Evolutionary conservation across 30 jellyfish, hydroid and myxozoan species (phyloP), one percentile per base, ranked within the genome.

Genomic region (Mastigias papua): DNA sequence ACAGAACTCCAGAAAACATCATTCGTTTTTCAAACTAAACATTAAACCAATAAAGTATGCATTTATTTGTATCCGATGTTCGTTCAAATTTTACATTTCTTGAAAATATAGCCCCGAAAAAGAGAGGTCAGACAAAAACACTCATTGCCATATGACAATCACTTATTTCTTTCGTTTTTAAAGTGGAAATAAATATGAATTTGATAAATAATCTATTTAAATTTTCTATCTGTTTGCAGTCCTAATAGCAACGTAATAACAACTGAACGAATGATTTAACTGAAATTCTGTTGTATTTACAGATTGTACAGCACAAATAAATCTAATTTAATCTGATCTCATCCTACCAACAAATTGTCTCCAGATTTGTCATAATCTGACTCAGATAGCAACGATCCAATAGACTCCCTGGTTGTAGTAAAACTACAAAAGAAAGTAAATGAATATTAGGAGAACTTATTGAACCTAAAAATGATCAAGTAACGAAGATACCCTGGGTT

Each of bases 311-410:
- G 21, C 17, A 21, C 67, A 58, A 25, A 15, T 63, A 7, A 63
- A 63, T 63, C 74, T 42, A 63, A 48, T 21, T 22, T 58, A 75
- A 68, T 68, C 48, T 50, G 28, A 74, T 33, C 66, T 71, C 84
- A 62, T 81, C 99, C 95, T 94, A 94, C 99, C 99, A 94, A 73
- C 15, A 94, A 48, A 58, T 92, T 91, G 72, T 94, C 99, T 42
- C 84, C 99, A 4, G 99, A 90, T 28, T 80, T 79, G 87, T 89
- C 97, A 48, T 89, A 94, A 21, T 94, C 97, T 26, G 99, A 94
- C 70, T 97, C 95, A 8, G 99, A 87, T 60, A 94, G 86, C 51
- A 89, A 70, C 21, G 97, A 87, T 31, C 86, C 97, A 78, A 81
- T 75, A 8, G 99, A 94, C 19, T 94, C 99, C 20, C 85, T 95